Evolutionary conservation across 2,113 vertebrate genomes (phyloP), one percentile per base, ranked within the genome.

Genomic region (Callospermophilus lateralis): DNA sequence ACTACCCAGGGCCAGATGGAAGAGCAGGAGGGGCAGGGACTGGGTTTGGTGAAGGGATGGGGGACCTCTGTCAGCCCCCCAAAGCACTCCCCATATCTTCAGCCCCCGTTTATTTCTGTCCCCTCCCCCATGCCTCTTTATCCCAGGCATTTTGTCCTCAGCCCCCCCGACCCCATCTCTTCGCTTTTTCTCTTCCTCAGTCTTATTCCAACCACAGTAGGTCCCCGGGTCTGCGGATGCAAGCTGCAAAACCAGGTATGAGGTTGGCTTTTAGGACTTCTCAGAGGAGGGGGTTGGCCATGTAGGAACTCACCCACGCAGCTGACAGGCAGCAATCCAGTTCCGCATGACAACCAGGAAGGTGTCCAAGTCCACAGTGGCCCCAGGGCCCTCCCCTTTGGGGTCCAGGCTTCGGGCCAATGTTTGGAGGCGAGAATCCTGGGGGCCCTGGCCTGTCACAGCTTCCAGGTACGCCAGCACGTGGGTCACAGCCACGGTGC

Each of bases 261-360:
- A 58, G 26, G 61, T n/a, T 10, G 70, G 94, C 72, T 30, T n/a
- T 65, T 16, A 58, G 26, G 45, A 77, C 94, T 96, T 94, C 48
- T 15, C 2, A 8, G 39, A 28, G 5, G 30, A 32, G 73, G n/a
- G 34, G 77, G 68, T 2, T 68, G 72, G 37, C 79, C 11, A 37
- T 22, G 2, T 4, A 17, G 63, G 51, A 39, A 94, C 97, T 89
- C 76, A 98, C 98, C 97, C 92, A 9, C 97, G 98, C 74, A 98
- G 95, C 42, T 98, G 97, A 96, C 98, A 98, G 87, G 97, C 94
- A 61, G 98, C 78, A 4, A 98, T 98, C 98, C 98, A 98, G 77
- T 97, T 95, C 73, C 97, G 96, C 98, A 98, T 98, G 89, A 98
- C 45, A 8, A 61, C 90, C 76, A 97, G 93, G 80, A 98, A 98